These are phyloP conservation scores for Drosophila parvula DNA, from an alignment of 1,140 invertebrate species.

Conservation along the genomic window DNA sequence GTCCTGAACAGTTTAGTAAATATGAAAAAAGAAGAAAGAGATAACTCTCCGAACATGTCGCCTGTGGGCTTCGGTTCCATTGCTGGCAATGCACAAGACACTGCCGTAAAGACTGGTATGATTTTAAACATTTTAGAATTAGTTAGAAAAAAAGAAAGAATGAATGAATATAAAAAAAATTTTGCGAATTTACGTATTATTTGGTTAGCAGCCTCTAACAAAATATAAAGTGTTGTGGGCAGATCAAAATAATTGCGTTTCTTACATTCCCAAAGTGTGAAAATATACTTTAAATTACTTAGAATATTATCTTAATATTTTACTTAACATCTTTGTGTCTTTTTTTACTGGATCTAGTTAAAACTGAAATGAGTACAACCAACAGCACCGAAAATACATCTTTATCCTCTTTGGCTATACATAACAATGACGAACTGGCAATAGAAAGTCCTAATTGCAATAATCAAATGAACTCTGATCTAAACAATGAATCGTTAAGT, in stretches of 20 bases:
- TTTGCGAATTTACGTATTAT: too few relatives aligned
- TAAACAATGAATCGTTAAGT: constrained; percentile 41
- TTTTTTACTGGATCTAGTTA: constrained; percentile 43
- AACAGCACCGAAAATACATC: constrained; percentile 41
- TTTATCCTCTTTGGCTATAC: constrained; percentile 22
- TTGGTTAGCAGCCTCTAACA: too few relatives aligned
- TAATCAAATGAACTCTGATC: constrained; percentile 45
- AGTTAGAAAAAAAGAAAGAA: too few relatives aligned
- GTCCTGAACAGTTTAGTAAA: constrained; percentile 62
- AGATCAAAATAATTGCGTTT: too few relatives aligned
- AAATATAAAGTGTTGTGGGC: too few relatives aligned
- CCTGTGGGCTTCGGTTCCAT: constrained; percentile 75
- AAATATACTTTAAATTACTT: background rate
- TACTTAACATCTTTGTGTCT: background rate
- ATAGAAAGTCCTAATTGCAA: constrained; percentile 39
- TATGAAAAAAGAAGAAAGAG: constrained; percentile 77
- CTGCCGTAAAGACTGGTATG: constrained; percentile 49
- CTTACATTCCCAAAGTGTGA: too few relatives aligned
- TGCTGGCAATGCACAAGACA: constrained; percentile 37
- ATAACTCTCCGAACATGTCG: constrained; percentile 69
- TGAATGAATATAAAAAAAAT: too few relatives aligned
- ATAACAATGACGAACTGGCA: constrained; percentile 50
- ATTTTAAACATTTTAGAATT: background rate
- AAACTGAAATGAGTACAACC: constrained; percentile 51
- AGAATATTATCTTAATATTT: background rate